A percentile compares a stretch with the other conserved stretches of the same genome.
These are phyloP conservation scores for Myotis findleyi DNA, from an alignment of 2,797 vertebrate species.

Conservation along the genomic window DNA sequence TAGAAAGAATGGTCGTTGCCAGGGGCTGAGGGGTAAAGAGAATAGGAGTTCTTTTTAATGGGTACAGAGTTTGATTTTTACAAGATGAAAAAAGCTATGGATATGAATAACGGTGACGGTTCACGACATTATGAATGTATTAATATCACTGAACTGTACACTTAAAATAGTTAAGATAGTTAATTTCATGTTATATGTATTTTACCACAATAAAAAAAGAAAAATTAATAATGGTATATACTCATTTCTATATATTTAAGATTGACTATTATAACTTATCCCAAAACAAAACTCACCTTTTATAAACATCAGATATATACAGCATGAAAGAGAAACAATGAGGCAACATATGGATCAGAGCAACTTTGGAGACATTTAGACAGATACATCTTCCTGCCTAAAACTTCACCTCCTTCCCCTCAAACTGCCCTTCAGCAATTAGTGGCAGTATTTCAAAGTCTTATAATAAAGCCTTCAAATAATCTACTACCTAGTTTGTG, in stretches of 20 bases:
- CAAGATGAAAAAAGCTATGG: not conserved
- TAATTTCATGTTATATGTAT: not conserved
- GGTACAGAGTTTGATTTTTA: not conserved
- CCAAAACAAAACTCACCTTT: not conserved
- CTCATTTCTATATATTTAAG: slow-evolving; percentile 30
- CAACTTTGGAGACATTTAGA: not conserved
- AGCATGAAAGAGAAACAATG: not conserved
- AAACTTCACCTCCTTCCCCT: not conserved
- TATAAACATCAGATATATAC: not conserved
- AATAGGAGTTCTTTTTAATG: not conserved
- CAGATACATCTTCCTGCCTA: not conserved
- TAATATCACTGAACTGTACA: not conserved
- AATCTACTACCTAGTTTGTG: not conserved
- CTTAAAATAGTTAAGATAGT: not conserved
- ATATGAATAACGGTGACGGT: not conserved
- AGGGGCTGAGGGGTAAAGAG: not conserved
- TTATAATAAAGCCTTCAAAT: not conserved
- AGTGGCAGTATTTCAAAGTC: not conserved
- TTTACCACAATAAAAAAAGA: not conserved
- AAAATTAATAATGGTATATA: not conserved
- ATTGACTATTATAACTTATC: not conserved
- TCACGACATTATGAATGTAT: not conserved
- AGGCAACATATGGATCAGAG: not conserved
- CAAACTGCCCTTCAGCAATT: not conserved
- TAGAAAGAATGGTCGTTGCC: not conserved